Base-by-base conservation (phyloP, 2,888 invertebrate species). In the Drosophila tanythrix region DNA sequence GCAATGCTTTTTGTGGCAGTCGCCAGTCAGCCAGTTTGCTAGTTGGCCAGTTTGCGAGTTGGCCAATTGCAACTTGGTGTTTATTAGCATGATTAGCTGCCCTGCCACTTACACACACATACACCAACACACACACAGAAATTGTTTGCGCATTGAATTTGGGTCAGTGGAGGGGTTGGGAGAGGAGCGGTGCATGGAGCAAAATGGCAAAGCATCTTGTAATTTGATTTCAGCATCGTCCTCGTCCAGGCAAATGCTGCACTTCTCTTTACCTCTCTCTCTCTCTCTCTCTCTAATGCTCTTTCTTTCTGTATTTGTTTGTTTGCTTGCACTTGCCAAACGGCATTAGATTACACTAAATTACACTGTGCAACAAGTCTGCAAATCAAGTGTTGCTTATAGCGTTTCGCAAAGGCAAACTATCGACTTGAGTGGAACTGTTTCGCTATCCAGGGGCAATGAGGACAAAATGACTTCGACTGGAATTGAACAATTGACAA, bases 11-110 rank as follows among this genome's bases (percentile, higher is more conserved):
- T 87, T 81, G 64, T 79, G 61, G 64, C 57, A 46, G 48, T 53
- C 53, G 43, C 57, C 67, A 55, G 51, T 52, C 51, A 50, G 50
- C 46, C 50, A 31, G 53, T 33, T 59, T 7, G 58, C 50, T 55
- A 64, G 40, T 48, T 57, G 48, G 62, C 67, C 25, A 52, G 58
- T 55, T 55, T 60, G 53, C 62, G 43, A 43, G 58, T 56, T 67
- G 74, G 70, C 80, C 82, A 84, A 89, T 71, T 82, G 80, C 86
- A 73, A 65, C 75, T 74, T 86, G 88, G 88, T 85, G 85, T 85
- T 85, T 85, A 85, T 85, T 85, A 85, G 85, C 85, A 87, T 85
- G 85, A 85, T 85, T 85, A 85, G 90, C 90, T 74, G 62, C 43
- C 51, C 58, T 78, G 82, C 79, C 33, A 50, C 70, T 69, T 59